These are phyloP conservation scores for Urophycis tenuis DNA, from an alignment of 2,797 vertebrate genomes.

Conservation along the genomic window DNA sequence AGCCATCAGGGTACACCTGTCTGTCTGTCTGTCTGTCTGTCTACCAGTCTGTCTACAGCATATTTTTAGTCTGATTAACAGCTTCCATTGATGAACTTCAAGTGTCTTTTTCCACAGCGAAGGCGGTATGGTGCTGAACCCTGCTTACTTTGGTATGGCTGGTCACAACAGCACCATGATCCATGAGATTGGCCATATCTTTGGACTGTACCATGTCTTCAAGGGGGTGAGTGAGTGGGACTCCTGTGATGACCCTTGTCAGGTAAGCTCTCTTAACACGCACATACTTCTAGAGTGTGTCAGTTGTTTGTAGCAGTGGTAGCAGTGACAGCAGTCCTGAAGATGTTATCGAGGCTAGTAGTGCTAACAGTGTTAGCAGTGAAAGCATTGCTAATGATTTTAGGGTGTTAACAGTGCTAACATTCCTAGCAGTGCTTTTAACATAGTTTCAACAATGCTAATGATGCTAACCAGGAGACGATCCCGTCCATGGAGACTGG, in stretches of 20 bases:
- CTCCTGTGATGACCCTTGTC: conserved; percentile 94
- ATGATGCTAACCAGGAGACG: conserved; percentile 73
- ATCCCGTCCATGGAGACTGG: conserved; percentile 91
- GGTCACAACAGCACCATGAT: conserved; percentile 95
- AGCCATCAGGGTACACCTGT: conserved; percentile 79
- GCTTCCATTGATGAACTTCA: background rate
- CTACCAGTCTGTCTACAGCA: background rate
- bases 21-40: no score
- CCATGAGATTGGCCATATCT: conserved; percentile 91
- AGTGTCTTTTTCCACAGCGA: background rate
- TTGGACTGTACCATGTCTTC: conserved; percentile 96
- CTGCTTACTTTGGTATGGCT: conserved; percentile 81
- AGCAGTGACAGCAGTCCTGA: no score
- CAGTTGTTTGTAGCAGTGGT: no score
- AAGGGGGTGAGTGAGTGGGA: conserved; percentile 94
- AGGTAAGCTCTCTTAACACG: conserved; percentile 49
- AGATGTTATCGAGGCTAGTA: no score
- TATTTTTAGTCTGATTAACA: background rate
- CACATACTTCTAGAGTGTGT: no score
- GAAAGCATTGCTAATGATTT: no score
- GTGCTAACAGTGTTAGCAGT: background rate
- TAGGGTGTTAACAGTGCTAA: background rate
- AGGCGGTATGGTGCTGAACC: conserved; percentile 95
- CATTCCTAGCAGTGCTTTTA: no score
- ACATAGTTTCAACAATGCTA: no score